Conservation (phyloP, 2,797 vertebrate species). For the Ficedula albicollis region DNA sequence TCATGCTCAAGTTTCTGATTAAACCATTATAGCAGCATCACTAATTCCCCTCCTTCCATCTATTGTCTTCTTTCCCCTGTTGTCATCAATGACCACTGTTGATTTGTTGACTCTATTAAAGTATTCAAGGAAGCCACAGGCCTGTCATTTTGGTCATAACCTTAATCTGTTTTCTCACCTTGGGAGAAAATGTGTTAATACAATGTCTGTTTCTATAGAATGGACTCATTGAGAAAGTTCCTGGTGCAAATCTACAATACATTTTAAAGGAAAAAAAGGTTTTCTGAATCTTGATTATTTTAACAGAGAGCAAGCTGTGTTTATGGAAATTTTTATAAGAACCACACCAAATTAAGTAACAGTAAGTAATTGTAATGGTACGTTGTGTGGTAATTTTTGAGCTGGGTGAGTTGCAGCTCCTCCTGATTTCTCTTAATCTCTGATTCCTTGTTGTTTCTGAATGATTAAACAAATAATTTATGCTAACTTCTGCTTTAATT, state of each 20-base stretch:
- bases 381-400: neutral
- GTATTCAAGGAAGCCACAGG: conserved; percentile 54
- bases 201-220: conserved; percentile 19
- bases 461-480: neutral
- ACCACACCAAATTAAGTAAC: neutral
- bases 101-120: conserved; percentile 69
- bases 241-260: neutral
- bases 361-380: neutral
- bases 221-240: conserved; percentile 17
- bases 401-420: neutral
- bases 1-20: conserved; percentile 44
- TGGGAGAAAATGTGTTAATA: conserved; percentile 66
- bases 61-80: conserved; percentile 50
- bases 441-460: conserved; percentile 13
- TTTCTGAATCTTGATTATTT: neutral
- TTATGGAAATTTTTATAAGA: neutral
- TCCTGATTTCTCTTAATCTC: neutral
- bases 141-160: conserved; percentile 70
- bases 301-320: neutral
- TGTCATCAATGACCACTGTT: conserved; percentile 60
- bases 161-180: conserved; percentile 72
- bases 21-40: conserved; percentile 25
- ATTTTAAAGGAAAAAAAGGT: neutral
- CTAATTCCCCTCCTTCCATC: conserved; percentile 42
- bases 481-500: conserved; percentile 17